Evolutionary conservation across 2,888 invertebrate genomes (phyloP).

Genomic region (Ditula angustiorana): DNA sequence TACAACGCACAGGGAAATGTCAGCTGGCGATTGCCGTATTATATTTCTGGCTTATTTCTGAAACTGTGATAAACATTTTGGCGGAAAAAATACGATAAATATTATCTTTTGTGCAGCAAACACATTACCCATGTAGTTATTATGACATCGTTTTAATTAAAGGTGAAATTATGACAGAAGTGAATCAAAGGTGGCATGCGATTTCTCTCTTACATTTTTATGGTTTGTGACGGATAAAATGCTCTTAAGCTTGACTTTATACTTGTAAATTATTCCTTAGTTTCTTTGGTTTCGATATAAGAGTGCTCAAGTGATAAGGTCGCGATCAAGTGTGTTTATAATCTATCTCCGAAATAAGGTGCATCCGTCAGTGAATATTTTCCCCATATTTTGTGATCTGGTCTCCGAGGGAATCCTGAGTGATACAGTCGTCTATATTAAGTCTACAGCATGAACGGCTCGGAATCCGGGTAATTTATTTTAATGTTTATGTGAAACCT

Average conservation of each 20-base stretch:
- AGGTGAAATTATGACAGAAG: constrained; percentile 78
- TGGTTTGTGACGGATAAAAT: constrained; percentile 82
- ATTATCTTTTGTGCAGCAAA: constrained; percentile 45
- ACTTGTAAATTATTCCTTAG: constrained; percentile 67
- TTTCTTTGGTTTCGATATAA: constrained; percentile 70
- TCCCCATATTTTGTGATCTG: constrained; percentile 60
- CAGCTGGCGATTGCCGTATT: constrained; percentile 82
- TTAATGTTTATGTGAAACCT: background rate
- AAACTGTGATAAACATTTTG: constrained; percentile 69
- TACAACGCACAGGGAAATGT: constrained; percentile 85
- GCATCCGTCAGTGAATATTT: constrained; percentile 59
- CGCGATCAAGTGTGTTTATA: constrained; percentile 58
- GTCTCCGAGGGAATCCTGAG: constrained; percentile 56
- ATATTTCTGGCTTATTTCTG: constrained; percentile 64
- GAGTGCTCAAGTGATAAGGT: constrained; percentile 68
- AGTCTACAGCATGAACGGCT: constrained; percentile 88
- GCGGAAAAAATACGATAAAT: constrained; percentile 54
- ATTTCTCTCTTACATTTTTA: constrained; percentile 82
- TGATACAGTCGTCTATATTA: constrained; percentile 49
- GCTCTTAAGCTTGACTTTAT: constrained; percentile 65
- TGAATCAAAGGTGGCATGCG: constrained; percentile 77
- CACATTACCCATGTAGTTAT: constrained; percentile 46
- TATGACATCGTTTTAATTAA: constrained; percentile 54
- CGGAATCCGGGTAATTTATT: constrained; percentile 90
- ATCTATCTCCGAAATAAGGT: constrained; percentile 41